These are phyloP conservation scores for Arctopsyche grandis DNA, from an alignment of 1,140 invertebrate genomes.

Conservation along the genomic window DNA sequence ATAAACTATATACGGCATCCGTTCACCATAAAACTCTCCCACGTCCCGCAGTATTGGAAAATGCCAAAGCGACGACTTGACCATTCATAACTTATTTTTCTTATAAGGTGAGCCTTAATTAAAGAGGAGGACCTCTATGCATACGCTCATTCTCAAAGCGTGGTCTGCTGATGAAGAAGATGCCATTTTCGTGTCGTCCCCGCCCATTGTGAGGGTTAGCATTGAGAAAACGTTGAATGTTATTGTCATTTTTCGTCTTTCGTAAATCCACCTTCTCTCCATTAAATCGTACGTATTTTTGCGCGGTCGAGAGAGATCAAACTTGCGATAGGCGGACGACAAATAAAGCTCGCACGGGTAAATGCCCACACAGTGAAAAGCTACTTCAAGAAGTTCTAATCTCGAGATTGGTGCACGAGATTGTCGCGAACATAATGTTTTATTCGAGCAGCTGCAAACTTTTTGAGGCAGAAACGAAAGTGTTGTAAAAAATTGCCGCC, in stretches of 20 bases:
- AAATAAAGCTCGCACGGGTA: conserved; percentile 4
- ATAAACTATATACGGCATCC: conserved; percentile 34
- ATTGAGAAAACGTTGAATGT: not conserved
- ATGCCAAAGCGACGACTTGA: conserved; percentile 5
- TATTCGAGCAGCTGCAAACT: conserved; percentile 4
- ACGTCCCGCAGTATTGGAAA: conserved; percentile 34
- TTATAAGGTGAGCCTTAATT: conserved; percentile 37
- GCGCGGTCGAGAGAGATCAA: not conserved
- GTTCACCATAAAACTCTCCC: conserved; percentile 40
- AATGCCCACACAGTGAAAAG: not conserved
- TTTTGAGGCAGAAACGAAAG: not conserved
- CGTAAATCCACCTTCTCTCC: not conserved
- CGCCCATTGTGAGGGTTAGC: too few relatives aligned
- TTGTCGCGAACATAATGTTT: not conserved
- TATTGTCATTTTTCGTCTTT: not conserved
- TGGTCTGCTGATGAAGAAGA: not conserved
- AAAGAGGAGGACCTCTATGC: conserved; percentile 43
- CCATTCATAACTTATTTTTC: conserved; percentile 42
- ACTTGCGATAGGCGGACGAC: not conserved
- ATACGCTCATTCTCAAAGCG: conserved; percentile 26
- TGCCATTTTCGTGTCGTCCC: not conserved
- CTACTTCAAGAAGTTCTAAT: not conserved
- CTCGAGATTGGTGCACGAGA: not conserved
- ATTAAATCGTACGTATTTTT: not conserved
- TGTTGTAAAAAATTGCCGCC: not conserved